Percentiles rank a stretch among this genome's conserved stretches.
Conservation (phyloP, 2,888 invertebrate genomes). For the Cryptosula pallasiana region DNA sequence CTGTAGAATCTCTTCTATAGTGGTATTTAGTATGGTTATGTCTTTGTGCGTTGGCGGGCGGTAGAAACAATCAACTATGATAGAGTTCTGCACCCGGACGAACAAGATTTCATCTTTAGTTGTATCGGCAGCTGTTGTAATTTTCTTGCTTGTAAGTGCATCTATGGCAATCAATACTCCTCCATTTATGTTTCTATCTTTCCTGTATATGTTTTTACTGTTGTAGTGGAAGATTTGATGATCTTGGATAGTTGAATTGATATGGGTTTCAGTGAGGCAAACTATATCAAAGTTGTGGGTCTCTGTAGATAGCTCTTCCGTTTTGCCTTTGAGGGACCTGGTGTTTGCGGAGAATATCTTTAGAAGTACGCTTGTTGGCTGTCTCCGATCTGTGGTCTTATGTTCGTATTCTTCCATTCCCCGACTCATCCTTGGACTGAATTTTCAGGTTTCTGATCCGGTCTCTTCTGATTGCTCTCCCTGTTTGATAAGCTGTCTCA, state of each 20-base stretch:
- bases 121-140: not conserved
- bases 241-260: not conserved
- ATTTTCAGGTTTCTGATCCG: conserved; percentile 9
- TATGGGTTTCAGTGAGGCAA: conserved; percentile 18
- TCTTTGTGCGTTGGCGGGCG: conserved; percentile 7
- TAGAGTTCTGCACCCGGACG: not conserved
- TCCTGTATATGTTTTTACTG: not conserved
- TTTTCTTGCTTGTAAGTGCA: not conserved
- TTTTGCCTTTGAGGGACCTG: conserved; percentile 18
- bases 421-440: not conserved
- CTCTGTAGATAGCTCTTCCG: not conserved
- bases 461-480: not conserved
- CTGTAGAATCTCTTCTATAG: not conserved
- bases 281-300: not conserved
- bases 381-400: not conserved
- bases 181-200: conserved; percentile 7
- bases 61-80: conserved; percentile 6
- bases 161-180: conserved; percentile 2
- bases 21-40: not conserved
- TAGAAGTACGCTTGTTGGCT: not conserved
- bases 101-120: not conserved
- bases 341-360: conserved; percentile 4
- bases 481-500: not conserved
- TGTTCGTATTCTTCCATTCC: conserved; percentile 18
- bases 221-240: conserved; percentile 11